Conservation (phyloP, 2,113 vertebrate species). For the Fulmarus glacialis region DNA sequence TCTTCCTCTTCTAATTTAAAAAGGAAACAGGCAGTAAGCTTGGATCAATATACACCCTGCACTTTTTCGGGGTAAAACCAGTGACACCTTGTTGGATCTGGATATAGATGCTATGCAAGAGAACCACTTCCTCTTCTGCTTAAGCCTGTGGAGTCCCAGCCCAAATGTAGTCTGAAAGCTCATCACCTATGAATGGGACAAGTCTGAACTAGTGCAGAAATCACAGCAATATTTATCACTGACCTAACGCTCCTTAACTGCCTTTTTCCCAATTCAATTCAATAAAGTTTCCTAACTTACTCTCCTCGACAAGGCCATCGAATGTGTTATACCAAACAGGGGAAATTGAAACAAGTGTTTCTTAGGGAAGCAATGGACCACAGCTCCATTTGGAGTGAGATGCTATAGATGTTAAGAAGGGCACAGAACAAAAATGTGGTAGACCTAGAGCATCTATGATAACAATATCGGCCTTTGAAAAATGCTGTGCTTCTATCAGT, state of each 20-base stretch:
- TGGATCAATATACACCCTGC: background rate
- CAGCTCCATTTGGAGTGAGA: background rate
- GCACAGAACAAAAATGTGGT: background rate
- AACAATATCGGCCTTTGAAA: background rate
- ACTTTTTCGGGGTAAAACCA: background rate
- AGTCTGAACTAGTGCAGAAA: background rate
- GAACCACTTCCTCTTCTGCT: background rate
- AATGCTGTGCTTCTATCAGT: background rate
- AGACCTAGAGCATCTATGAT: background rate
- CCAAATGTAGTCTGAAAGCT: background rate
- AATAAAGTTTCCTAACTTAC: background rate
- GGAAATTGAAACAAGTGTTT: background rate
- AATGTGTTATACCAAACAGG: background rate
- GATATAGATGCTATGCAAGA: background rate
- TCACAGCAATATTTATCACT: background rate
- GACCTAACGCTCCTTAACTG: background rate
- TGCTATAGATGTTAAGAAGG: background rate
- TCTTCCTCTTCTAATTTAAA: background rate
- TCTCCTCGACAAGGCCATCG: rapidly evolving
- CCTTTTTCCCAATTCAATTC: background rate
- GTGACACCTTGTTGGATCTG: background rate
- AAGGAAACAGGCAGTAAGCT: background rate
- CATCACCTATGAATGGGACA: background rate
- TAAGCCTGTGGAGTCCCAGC: background rate
- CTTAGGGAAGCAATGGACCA: background rate